Percentiles rank a stretch among this genome's conserved stretches.
Evolutionary conservation across 2,797 vertebrate species (phyloP).

Genomic region (Rhyacichthys aspro): DNA sequence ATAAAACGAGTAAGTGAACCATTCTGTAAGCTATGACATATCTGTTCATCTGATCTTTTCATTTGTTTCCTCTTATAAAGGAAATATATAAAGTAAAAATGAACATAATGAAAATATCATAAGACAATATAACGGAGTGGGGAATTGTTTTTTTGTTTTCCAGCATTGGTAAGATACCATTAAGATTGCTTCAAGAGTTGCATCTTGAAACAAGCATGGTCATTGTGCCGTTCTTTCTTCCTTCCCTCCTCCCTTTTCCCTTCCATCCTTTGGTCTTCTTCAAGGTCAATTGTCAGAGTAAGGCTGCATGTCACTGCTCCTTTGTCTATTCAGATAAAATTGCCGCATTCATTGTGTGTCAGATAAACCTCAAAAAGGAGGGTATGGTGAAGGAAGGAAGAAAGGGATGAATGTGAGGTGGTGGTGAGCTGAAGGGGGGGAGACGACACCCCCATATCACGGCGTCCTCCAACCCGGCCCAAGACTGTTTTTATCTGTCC

Average conservation of each 20-base stretch:
- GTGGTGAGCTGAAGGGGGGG: constrained; percentile 17
- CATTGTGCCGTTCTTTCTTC: constrained; percentile 48
- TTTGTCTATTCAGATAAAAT: constrained; percentile 85
- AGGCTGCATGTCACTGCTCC: constrained; percentile 74
- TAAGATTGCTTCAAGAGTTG: constrained; percentile 33
- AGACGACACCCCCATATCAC: constrained; percentile 64
- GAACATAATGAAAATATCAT: neutral
- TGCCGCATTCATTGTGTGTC: constrained; percentile 82
- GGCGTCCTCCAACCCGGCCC: constrained; percentile 71
- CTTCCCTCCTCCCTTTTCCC: constrained; percentile 36
- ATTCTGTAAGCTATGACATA: neutral
- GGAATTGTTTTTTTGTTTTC: neutral
- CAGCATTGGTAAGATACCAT: constrained; percentile 9
- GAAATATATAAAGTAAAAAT: neutral
- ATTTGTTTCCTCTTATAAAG: too few relatives aligned
- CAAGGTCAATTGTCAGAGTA: constrained; percentile 81
- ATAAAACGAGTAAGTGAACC: constrained; percentile 15
- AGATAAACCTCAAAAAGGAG: constrained; percentile 81
- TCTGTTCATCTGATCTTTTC: too few relatives aligned
- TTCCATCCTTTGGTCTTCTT: constrained; percentile 66
- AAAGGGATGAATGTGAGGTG: constrained; percentile 23
- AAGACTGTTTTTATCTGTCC: constrained; percentile 80
- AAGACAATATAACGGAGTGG: constrained; percentile 2
- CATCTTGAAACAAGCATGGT: constrained; percentile 31
- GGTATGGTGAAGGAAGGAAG: constrained; percentile 54